Evolutionary conservation across 2,113 vertebrate species (phyloP), one percentile per base, ranked within the genome.

Genomic region (Plectropomus leopardus): DNA sequence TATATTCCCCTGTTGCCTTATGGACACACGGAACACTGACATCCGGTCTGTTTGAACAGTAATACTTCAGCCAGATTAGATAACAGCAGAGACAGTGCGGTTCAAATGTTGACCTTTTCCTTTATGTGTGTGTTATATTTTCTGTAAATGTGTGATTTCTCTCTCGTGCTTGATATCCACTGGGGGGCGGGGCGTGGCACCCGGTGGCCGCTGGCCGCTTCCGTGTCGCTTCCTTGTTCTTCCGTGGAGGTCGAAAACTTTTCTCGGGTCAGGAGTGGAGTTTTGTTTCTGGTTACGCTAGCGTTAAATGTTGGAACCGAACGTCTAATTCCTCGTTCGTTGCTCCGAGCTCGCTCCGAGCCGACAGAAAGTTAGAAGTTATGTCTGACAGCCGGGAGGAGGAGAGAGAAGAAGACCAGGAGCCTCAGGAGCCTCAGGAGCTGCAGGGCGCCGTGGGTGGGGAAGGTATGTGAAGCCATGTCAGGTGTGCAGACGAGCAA

Each of bases 381-480:
- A 95, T 95, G 94, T 86, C 93, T 23, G 92, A 93, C 53, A 28
- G 72, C 3, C 69, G 89, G 26, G 76, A 50, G 26, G 78, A 59
- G 9, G 59, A 80, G 7, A 44, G 13, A 19, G 15, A 51, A 1
- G 77, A 26, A 4, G 72, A 82, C 1, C 66, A 11, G 23, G 88
- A 94, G 19, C 48, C 47, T 1, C 48, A 30, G n/a, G n/a, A n/a
- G n/a, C n/a, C n/a, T n/a, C n/a, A n/a, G n/a, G n/a, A n/a, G n/a
- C n/a, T n/a, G n/a, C n/a, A n/a, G 24, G 94, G 93, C 26, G 94
- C 94, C 2, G 83, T 36, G 34, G 93, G 94, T 1, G 93, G 93
- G 24, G 91, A 91, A 91, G 94, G 94, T 95, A 91, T 6, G 93
- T 76, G 57, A 16, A 75, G 55, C 42, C 78, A 28, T 57, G 19